phyloP scores from a whole-genome alignment of 2,888 invertebrate genomes.

The Diachrysia chrysitis region DNA sequence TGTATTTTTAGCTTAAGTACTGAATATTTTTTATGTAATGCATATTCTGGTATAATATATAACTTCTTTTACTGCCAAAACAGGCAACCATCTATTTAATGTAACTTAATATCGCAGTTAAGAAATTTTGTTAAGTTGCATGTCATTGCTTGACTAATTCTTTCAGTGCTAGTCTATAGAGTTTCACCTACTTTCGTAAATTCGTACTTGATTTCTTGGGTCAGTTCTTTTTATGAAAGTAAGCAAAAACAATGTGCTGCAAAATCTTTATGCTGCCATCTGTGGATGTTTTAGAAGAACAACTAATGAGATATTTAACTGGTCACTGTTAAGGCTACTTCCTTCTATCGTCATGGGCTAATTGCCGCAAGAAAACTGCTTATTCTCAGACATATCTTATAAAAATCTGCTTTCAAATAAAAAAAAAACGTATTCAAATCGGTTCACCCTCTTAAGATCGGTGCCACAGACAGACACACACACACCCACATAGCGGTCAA shows the following conservation, averaged over 20 bases:
- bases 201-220: not conserved
- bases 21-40: not conserved
- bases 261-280: too few relatives aligned
- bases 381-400: too few relatives aligned
- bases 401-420: too few relatives aligned
- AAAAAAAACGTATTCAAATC: too few relatives aligned
- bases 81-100: not conserved
- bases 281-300: too few relatives aligned
- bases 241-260: not conserved
- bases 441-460: too few relatives aligned
- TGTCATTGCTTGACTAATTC: not conserved
- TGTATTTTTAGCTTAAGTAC: not conserved
- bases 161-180: not conserved
- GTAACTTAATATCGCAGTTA: not conserved
- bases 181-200: not conserved
- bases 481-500: too few relatives aligned
- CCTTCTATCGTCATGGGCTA: not conserved
- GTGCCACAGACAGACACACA: too few relatives aligned
- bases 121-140: not conserved
- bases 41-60: too few relatives aligned
- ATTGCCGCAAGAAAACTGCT: not conserved
- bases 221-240: not conserved
- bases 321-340: not conserved
- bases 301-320: not conserved
- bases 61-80: not conserved